phyloP scores from a whole-genome alignment of 2,888 invertebrate genomes.

The Mesorhabditis belari region DNA sequence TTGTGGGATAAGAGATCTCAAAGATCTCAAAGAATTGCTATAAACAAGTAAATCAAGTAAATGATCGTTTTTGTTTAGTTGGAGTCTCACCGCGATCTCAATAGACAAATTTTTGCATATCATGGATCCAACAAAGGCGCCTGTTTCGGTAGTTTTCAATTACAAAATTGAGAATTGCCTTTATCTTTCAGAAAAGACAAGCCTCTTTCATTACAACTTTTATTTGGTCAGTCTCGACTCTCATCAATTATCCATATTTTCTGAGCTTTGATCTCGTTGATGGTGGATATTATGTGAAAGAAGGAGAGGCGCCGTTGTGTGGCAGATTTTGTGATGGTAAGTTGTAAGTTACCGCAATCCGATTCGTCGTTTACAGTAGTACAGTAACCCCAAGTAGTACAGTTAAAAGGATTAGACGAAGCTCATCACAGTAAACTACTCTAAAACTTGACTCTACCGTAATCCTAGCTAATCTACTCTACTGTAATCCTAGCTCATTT shows the following conservation, averaged over 20 bases:
- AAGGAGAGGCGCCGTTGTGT: constrained; percentile 37
- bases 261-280: constrained; percentile 47
- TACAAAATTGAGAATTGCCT: constrained; percentile 20
- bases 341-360: no score
- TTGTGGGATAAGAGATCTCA: not conserved
- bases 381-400: no score
- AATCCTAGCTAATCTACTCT: no score
- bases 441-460: no score
- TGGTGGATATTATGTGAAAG: constrained; percentile 55
- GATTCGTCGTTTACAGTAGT: no score
- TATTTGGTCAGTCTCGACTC: constrained; percentile 47
- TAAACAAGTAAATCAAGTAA: not conserved
- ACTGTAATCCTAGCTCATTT: no score
- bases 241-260: constrained; percentile 51
- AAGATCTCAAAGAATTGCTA: not conserved
- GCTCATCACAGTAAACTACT: no score
- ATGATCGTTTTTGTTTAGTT: constrained; percentile 28
- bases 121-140: constrained; percentile 46
- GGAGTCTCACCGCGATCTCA: constrained; percentile 50
- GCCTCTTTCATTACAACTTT: constrained; percentile 30
- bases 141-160: constrained; percentile 38
- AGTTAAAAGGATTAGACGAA: no score
- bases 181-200: constrained; percentile 26
- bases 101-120: constrained; percentile 52
- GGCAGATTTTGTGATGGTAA: constrained; percentile 59